These are phyloP conservation scores for Tinamus guttatus DNA, from an alignment of 2,113 vertebrate genomes.

Conservation along the genomic window DNA sequence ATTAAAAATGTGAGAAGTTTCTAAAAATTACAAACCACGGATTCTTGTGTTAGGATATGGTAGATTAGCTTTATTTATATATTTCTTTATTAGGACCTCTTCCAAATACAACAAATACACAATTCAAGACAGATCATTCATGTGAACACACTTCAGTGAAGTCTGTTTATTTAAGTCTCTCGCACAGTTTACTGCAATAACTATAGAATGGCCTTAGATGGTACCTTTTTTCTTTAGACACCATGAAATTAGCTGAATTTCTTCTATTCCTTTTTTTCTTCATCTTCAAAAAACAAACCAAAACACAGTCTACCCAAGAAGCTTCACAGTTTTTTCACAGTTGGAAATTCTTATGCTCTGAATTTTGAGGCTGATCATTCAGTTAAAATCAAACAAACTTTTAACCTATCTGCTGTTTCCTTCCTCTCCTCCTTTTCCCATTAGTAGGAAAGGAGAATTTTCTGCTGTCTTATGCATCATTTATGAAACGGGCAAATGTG, in stretches of 20 bases:
- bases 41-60: background rate
- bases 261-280: background rate
- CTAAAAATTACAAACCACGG: background rate
- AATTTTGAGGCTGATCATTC: background rate
- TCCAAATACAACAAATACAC: too few relatives aligned
- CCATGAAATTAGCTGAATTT: background rate
- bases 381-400: rapidly evolving
- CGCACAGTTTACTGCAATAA: background rate
- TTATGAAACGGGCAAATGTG: background rate
- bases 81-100: background rate
- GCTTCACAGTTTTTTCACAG: background rate
- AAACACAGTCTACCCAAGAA: background rate
- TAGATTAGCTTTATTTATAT: background rate
- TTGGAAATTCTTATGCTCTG: background rate
- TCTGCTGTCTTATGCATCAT: background rate
- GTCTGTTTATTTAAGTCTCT: background rate
- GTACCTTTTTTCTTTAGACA: background rate
- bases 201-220: background rate
- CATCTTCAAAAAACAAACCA: background rate
- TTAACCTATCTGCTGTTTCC: background rate
- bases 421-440: background rate
- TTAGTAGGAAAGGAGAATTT: background rate
- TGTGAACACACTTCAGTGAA: background rate
- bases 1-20: background rate
- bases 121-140: background rate